Evolutionary conservation across 2,797 vertebrate genomes (phyloP).

Genomic region (Notamacropus eugenii): DNA sequence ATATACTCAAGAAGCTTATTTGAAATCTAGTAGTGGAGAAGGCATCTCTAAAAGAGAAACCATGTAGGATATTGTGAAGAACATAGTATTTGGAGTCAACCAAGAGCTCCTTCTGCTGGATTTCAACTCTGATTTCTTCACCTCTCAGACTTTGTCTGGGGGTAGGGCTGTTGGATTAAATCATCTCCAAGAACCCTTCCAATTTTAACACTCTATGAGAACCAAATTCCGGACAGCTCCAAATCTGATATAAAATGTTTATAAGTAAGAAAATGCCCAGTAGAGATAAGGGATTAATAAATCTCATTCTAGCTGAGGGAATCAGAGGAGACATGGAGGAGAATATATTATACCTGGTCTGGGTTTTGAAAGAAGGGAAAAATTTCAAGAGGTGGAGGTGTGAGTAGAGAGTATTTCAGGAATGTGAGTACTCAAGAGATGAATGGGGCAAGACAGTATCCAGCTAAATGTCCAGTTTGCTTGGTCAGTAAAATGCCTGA

Average conservation of each 20-base stretch:
- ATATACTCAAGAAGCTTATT: background rate
- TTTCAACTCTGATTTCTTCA: background rate
- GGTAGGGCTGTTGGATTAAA: background rate
- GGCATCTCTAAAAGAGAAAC: background rate
- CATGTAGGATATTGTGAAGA: background rate
- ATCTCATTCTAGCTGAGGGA: background rate
- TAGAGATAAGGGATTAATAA: background rate
- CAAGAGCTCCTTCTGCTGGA: background rate
- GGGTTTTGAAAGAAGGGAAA: background rate
- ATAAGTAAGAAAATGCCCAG: background rate
- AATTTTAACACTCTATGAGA: background rate
- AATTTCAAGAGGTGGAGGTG: background rate
- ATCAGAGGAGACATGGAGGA: background rate
- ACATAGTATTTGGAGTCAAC: background rate
- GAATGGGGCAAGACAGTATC: background rate
- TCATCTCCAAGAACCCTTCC: background rate
- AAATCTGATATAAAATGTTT: background rate
- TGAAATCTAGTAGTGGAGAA: background rate
- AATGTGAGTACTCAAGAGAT: background rate
- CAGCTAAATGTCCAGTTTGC: background rate
- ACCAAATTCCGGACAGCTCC: background rate
- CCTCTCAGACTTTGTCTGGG: background rate
- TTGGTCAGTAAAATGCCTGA: background rate
- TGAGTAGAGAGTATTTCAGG: background rate
- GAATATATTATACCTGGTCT: background rate